Conservation (phyloP, 2,113 vertebrate genomes). For the Carollia perspicillata region DNA sequence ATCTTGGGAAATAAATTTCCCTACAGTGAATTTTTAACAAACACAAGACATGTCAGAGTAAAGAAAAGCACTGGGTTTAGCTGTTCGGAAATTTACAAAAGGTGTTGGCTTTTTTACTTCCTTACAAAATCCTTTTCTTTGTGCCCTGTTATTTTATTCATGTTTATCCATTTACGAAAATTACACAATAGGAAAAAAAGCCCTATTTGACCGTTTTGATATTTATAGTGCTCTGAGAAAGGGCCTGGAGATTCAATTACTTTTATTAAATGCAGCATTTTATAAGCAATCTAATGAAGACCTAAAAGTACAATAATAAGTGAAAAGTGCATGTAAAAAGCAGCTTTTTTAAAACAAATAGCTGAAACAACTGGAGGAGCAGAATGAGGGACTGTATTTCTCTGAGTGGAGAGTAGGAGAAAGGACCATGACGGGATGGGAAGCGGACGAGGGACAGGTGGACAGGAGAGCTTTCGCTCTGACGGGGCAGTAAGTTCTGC, state of each 20-base stretch:
- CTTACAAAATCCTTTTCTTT: conserved; percentile 62
- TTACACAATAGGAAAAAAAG: conserved; percentile 37
- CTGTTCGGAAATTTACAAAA: conserved; percentile 51
- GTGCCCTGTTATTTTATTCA: conserved; percentile 67
- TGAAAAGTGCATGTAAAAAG: conserved; percentile 31
- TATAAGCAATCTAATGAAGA: conserved; percentile 59
- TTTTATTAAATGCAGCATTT: conserved; percentile 63
- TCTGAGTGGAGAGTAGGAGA: background rate
- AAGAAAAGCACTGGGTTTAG: conserved; percentile 5
- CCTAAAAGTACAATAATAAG: conserved; percentile 11
- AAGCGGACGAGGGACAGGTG: background rate
- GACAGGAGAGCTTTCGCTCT: background rate
- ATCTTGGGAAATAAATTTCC: background rate
- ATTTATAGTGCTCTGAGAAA: conserved; percentile 61
- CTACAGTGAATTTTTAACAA: conserved; percentile 33
- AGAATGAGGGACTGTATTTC: background rate
- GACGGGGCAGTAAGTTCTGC: background rate
- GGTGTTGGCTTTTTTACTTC: conserved; percentile 56
- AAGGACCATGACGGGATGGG: rapidly evolving
- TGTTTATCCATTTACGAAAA: conserved; percentile 69
- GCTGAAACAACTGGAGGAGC: background rate
- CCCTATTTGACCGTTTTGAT: conserved; percentile 46
- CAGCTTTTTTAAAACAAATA: conserved; percentile 25
- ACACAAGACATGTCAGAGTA: background rate
- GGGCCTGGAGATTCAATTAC: conserved; percentile 59